phyloP scores from a whole-genome alignment of 2,888 invertebrate species.

The Coleophora flavipennella region DNA sequence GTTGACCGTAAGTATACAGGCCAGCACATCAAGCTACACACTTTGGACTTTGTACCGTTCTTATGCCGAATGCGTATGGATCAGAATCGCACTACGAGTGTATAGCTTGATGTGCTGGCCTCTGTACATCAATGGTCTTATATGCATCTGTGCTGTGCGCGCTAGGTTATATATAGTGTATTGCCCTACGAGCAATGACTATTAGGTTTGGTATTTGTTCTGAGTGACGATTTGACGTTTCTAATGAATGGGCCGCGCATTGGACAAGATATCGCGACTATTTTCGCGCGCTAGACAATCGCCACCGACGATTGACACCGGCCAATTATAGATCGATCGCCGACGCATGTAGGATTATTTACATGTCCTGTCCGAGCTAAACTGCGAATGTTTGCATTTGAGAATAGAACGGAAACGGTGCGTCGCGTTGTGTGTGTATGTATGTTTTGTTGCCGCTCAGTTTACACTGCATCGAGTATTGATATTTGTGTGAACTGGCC shows the following conservation, averaged over 20 bases:
- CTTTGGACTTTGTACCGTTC: no score
- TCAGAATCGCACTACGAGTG: no score
- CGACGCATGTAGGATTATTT: conserved; percentile 23
- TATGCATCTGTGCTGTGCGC: background rate
- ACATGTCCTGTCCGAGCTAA: conserved; percentile 15
- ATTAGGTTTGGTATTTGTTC: conserved; percentile 4
- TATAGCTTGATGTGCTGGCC: no score
- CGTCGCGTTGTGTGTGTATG: conserved; percentile 23
- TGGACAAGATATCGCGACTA: conserved; percentile 37
- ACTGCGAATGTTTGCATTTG: conserved; percentile 15
- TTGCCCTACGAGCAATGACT: background rate
- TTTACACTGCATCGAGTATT: background rate
- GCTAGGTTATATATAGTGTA: background rate
- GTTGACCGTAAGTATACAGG: no score
- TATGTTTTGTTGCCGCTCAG: conserved; percentile 24
- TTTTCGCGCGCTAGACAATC: conserved; percentile 39
- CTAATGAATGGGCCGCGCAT: conserved; percentile 41
- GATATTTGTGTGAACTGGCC: conserved; percentile 2
- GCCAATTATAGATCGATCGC: conserved; percentile 38
- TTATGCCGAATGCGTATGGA: no score
- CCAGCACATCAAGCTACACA: no score
- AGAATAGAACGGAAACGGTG: conserved; percentile 43
- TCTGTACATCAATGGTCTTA: no score
- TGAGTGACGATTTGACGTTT: conserved; percentile 30
- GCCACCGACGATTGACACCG: conserved; percentile 42